Evolutionary conservation across 1,140 invertebrate genomes (phyloP), one percentile per base, ranked within the genome.

Genomic region (Andrena cerasifolii): DNA sequence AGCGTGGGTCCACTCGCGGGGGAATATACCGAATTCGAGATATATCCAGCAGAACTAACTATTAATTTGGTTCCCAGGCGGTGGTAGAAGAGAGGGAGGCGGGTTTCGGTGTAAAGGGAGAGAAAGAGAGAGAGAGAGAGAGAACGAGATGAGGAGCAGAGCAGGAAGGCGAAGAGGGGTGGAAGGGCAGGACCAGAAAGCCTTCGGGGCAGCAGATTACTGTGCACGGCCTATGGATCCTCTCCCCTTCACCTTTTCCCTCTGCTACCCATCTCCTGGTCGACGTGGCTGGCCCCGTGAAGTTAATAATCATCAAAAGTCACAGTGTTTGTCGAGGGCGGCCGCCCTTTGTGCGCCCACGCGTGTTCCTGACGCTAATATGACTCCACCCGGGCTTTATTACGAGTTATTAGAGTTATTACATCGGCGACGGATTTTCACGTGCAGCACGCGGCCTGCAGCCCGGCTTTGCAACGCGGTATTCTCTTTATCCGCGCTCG

Each of bases 291-390:
- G 59, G 84, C 82, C 87, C 91, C 90, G 89, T 90, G 86, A 90
- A 92, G 91, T 93, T 93, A 93, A 93, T 93, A 93, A 93, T 93
- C 92, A 92, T 92, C 91, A 92, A 92, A 92, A 93, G 92, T 93
- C 91, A 91, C 89, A 87, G 89, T 92, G 91, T 93, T 93, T 93
- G 91, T 89, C 88, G 91, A 93, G 91, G 91, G 91, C 90, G 89
- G 90, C 75, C 83, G 87, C 89, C 89, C 91, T 91, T 92, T 92
- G 90, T 89, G 87, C 89, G 88, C 85, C 86, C 89, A 90, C 90
- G 91, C 90, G 90, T 93, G 92, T 89, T 90, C 80, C 89, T 92
- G 92, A 92, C 91, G 90, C 92, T 92, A 92, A 93, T 93, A 91
- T 90, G 91, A 90, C 91, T 91, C 89, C 86, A 80, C 85, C 83